Evolutionary conservation across 1,140 invertebrate genomes (phyloP).

Genomic region (Aricia agestis): DNA sequence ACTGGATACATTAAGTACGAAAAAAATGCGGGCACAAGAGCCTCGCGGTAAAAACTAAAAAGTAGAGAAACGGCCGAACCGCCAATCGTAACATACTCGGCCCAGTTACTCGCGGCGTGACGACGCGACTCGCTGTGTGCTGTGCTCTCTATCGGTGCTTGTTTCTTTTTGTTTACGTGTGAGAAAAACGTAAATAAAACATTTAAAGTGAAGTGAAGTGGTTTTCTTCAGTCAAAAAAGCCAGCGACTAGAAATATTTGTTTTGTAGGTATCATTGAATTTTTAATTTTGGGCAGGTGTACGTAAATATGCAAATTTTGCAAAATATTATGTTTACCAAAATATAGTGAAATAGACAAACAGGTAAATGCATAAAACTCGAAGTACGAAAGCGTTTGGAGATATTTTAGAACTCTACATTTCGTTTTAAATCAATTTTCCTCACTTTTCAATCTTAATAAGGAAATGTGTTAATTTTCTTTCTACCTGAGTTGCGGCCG

Average conservation of each 20-base stretch:
- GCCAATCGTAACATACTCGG: conserved; percentile 28
- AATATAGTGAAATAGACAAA: not conserved
- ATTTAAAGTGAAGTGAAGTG: conserved; percentile 9
- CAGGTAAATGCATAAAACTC: no score
- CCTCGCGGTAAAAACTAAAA: conserved; percentile 23
- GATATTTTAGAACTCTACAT: no score
- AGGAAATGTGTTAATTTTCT: no score
- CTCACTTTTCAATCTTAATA: no score
- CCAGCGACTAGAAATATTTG: not conserved
- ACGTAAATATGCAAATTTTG: not conserved
- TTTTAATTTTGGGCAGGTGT: not conserved
- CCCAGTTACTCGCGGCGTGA: conserved; percentile 50
- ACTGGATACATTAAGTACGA: conserved; percentile 10
- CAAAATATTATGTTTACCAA: not conserved
- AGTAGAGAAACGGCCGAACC: conserved; percentile 33
- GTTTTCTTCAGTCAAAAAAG: not conserved
- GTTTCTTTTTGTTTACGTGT: conserved; percentile 12
- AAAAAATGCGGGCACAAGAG: conserved; percentile 10
- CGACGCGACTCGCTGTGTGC: conserved; percentile 30
- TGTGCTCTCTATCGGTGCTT: conserved; percentile 37
- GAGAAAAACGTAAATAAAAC: conserved; percentile 15
- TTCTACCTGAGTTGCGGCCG: no score
- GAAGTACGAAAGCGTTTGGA: no score
- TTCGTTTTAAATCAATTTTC: no score
- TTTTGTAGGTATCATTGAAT: not conserved